Percentiles rank a stretch among this genome's conserved stretches.
Conservation (phyloP, 1,140 invertebrate genomes). For the Ceratina japonica region DNA sequence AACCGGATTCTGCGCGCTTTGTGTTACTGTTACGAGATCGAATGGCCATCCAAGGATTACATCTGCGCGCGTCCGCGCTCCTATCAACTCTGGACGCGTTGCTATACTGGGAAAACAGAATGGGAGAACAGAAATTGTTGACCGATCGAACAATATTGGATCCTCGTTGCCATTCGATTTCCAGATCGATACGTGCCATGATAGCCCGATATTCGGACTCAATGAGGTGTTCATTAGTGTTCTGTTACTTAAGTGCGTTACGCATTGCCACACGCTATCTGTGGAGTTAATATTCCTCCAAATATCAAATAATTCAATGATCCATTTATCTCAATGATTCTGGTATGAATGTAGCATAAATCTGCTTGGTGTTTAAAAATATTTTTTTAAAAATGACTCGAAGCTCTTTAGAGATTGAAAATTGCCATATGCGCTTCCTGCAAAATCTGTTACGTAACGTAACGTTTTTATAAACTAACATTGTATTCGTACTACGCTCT, state of each 20-base stretch:
- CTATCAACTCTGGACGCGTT: too few species aligned
- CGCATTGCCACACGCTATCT: slow-evolving; percentile 21
- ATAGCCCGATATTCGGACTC: slow-evolving; percentile 39
- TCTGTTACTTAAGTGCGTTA: neutral
- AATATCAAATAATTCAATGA: neutral
- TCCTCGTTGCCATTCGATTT: slow-evolving; percentile 52
- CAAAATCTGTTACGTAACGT: slow-evolving; percentile 11
- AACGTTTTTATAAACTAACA: neutral
- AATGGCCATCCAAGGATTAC: slow-evolving; percentile 40
- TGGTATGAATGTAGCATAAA: too few species aligned
- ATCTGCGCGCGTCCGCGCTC: neutral
- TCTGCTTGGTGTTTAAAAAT: too few species aligned
- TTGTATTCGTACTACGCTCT: neutral
- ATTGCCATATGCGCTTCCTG: neutral
- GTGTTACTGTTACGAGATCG: slow-evolving; percentile 36
- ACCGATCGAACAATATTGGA: neutral
- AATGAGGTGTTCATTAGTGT: neutral
- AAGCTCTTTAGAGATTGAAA: too few species aligned
- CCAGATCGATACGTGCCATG: slow-evolving; percentile 27
- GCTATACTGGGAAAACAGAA: too few species aligned
- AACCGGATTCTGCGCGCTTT: slow-evolving; percentile 12
- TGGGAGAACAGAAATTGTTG: neutral
- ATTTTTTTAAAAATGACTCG: too few species aligned
- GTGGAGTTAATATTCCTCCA: neutral
- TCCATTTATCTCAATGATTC: too few species aligned